A percentile compares a stretch with the other conserved stretches of the same genome.
These are phyloP conservation scores for Tribolium freemani DNA, from an alignment of 2,888 invertebrate species.

Conservation along the genomic window DNA sequence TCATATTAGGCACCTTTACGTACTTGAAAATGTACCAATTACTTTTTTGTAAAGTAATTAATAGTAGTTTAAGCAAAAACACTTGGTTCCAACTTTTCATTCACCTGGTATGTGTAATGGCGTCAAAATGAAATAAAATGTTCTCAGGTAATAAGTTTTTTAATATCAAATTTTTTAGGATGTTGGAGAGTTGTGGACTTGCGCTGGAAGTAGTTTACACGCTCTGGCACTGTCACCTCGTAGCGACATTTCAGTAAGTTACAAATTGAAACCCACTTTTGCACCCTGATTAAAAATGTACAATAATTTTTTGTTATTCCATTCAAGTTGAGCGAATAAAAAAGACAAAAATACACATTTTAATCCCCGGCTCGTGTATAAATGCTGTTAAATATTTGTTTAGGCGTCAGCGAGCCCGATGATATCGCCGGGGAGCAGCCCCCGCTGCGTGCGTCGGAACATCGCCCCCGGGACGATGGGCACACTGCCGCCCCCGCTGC, in stretches of 20 bases:
- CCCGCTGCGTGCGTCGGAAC: conserved; percentile 67
- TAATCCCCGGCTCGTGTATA: neutral
- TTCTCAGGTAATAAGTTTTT: neutral
- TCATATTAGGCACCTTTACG: too few species aligned
- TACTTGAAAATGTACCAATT: too few species aligned
- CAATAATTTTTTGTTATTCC: too few species aligned
- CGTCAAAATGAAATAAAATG: neutral
- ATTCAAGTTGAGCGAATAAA: too few species aligned
- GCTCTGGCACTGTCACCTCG: conserved; percentile 71
- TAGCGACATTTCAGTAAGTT: conserved; percentile 68
- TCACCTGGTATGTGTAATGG: neutral
- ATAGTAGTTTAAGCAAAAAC: too few species aligned
- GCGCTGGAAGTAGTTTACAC: conserved; percentile 69
- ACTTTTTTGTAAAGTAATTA: too few species aligned
- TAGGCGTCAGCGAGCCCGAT: conserved; percentile 71
- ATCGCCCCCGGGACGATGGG: conserved; percentile 63
- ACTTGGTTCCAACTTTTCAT: too few species aligned
- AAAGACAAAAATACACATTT: too few species aligned
- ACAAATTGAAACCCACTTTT: neutral
- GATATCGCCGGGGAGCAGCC: conserved; percentile 74
- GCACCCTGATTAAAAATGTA: too few species aligned
- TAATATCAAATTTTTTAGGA: conserved; percentile 63
- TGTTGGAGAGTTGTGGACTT: conserved; percentile 69
- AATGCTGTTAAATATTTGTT: neutral
- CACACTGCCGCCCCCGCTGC: conserved; percentile 73